Percentiles rank a stretch among this genome's conserved stretches.
These are phyloP conservation scores for Cryptotermes secundus DNA, from an alignment of 1,140 invertebrate species.

Conservation along the genomic window DNA sequence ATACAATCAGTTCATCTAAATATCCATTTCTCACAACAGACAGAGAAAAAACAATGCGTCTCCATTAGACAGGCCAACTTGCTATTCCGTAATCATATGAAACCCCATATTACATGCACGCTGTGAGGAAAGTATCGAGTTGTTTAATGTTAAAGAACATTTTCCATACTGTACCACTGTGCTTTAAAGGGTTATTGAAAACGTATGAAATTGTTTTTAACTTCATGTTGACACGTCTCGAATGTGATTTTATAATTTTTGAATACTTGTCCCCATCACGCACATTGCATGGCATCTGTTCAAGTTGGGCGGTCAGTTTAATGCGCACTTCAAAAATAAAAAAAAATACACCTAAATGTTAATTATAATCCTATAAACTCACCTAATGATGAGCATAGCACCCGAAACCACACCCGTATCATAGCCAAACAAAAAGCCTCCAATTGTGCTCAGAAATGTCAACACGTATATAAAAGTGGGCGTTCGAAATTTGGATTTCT, in stretches of 20 bases:
- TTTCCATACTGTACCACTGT: no score
- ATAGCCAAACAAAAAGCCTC: slow-evolving; percentile 68
- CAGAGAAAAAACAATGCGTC: no score
- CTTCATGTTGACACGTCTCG: no score
- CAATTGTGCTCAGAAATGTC: slow-evolving; percentile 56
- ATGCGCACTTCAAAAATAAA: not conserved
- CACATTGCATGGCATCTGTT: slow-evolving; percentile 1
- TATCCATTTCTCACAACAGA: no score
- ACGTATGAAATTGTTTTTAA: no score
- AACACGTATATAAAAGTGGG: slow-evolving; percentile 48
- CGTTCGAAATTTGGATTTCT: not conserved
- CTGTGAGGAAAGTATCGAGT: no score
- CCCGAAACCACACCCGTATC: slow-evolving; percentile 67
- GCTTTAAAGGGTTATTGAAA: no score
- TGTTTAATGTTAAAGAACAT: no score
- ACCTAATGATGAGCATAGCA: slow-evolving; percentile 58
- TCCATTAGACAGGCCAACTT: no score
- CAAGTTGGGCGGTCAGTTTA: not conserved
- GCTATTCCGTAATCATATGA: no score
- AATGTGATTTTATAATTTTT: not conserved
- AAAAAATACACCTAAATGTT: not conserved
- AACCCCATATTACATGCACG: no score
- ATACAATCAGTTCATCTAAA: no score
- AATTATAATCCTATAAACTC: slow-evolving; percentile 29
- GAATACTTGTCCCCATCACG: not conserved